A percentile compares a stretch with the other conserved stretches of the same genome.
Evolutionary conservation across 2,888 invertebrate genomes (phyloP).

Genomic region (Cyaniris semiargus): DNA sequence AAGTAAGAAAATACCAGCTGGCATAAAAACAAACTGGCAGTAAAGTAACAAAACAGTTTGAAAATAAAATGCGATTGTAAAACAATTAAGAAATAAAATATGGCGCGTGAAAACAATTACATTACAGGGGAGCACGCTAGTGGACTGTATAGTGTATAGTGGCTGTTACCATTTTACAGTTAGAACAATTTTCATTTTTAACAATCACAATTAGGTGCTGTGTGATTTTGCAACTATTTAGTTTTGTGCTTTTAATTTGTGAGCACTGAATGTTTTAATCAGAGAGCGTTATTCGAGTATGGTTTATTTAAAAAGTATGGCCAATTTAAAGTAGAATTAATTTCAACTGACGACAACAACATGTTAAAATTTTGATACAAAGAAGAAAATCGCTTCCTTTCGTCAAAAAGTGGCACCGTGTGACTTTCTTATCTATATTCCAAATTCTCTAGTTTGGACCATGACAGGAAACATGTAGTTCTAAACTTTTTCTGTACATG

Average conservation of each 20-base stretch:
- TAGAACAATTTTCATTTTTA: constrained; percentile 1
- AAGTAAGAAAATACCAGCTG: too few relatives aligned
- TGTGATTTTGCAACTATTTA: not conserved
- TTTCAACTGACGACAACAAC: too few relatives aligned
- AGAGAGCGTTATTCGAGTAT: not conserved
- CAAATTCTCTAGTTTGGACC: too few relatives aligned
- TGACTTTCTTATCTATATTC: too few relatives aligned
- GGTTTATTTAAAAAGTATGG: not conserved
- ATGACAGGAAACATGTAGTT: too few relatives aligned
- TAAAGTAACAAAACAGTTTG: not conserved
- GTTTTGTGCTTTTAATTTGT: not conserved
- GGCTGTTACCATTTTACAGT: not conserved
- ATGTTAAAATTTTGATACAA: too few relatives aligned
- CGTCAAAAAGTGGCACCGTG: too few relatives aligned
- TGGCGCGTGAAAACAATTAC: constrained; percentile 21
- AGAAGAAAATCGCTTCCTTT: too few relatives aligned
- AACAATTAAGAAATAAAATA: constrained; percentile 19
- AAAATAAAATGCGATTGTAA: not conserved
- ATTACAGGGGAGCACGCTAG: not conserved
- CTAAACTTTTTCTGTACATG: too few relatives aligned
- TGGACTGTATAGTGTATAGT: not conserved
- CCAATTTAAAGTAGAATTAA: too few relatives aligned
- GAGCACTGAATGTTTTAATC: not conserved
- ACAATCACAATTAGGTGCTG: not conserved
- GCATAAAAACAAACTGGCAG: not conserved